These are phyloP conservation scores for Protomyctophum bolini DNA, from an alignment of 2,113 vertebrate genomes.

Conservation along the genomic window DNA sequence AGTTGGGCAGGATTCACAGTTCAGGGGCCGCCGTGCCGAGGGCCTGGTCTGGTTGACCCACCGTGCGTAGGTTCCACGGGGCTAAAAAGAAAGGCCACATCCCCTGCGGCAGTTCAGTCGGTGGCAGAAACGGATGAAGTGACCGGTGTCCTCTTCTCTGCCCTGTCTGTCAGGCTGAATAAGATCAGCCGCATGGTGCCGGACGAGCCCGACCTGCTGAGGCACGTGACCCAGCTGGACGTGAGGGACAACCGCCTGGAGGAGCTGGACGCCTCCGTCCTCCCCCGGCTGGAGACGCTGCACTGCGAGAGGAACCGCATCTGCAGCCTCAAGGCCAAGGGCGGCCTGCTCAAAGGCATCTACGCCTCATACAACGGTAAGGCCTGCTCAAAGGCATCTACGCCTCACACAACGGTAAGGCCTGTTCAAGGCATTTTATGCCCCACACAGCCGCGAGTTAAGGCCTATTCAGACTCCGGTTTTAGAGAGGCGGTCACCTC, in stretches of 20 bases:
- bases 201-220: constrained; percentile 87
- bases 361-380: constrained; percentile 90
- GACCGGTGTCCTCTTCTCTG: no score
- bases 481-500: no score
- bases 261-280: constrained; percentile 87
- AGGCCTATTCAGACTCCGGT: no score
- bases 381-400: constrained; percentile 26
- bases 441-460: no score
- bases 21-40: no score
- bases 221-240: constrained; percentile 92
- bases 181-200: constrained; percentile 82
- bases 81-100: no score
- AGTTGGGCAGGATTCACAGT: no score
- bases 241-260: constrained; percentile 90
- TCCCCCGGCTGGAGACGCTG: constrained; percentile 91
- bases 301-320: constrained; percentile 95
- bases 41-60: no score
- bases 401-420: constrained; percentile 78
- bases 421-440: no score
- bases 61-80: no score
- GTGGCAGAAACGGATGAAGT: no score
- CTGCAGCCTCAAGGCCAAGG: constrained; percentile 84
- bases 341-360: constrained; percentile 88
- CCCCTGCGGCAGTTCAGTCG: no score
- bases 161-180: constrained; percentile 83